A percentile compares a stretch with the other conserved stretches of the same genome.
Evolutionary conservation across 1,140 invertebrate species (phyloP).

Genomic region (Listronotus oregonensis): DNA sequence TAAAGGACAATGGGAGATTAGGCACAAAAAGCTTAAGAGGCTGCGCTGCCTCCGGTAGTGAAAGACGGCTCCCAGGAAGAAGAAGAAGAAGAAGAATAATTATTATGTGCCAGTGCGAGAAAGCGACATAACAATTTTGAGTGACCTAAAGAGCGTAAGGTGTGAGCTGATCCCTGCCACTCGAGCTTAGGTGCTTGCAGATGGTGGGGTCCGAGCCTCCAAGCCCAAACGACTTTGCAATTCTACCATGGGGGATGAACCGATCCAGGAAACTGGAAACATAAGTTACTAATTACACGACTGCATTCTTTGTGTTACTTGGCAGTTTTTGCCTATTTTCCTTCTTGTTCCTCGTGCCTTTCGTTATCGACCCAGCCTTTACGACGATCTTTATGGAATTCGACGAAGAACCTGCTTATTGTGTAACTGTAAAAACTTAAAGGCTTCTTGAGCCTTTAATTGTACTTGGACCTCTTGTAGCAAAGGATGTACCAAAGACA

Average conservation of each 20-base stretch:
- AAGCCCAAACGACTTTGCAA: slow-evolving; percentile 41
- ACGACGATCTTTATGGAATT: slow-evolving; percentile 92
- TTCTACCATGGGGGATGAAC: slow-evolving; percentile 74
- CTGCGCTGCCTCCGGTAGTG: no score
- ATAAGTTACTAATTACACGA: slow-evolving; percentile 87
- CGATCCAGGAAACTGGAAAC: slow-evolving; percentile 72
- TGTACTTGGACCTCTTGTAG: slow-evolving; percentile 89
- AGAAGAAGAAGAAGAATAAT: no score
- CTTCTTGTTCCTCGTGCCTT: slow-evolving; percentile 91
- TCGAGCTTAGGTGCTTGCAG: slow-evolving; percentile 49
- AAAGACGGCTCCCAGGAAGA: no score
- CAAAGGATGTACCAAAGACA: slow-evolving; percentile 87
- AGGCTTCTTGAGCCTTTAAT: slow-evolving; percentile 76
- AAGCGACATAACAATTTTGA: slow-evolving; percentile 14
- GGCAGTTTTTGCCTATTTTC: slow-evolving; percentile 89
- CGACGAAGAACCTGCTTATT: slow-evolving; percentile 77
- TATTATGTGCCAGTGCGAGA: slow-evolving; percentile 28
- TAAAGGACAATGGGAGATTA: no score
- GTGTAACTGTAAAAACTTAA: slow-evolving; percentile 75
- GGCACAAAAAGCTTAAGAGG: no score
- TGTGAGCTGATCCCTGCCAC: slow-evolving; percentile 49
- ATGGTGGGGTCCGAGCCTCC: slow-evolving; percentile 49
- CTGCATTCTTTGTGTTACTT: slow-evolving; percentile 87
- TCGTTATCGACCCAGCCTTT: slow-evolving; percentile 91
- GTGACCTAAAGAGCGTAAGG: slow-evolving; percentile 30